Percentiles rank a stretch among this genome's conserved stretches.
phyloP scores from a whole-genome alignment of 1,140 invertebrate species.

The Neodiprion virginianus region DNA sequence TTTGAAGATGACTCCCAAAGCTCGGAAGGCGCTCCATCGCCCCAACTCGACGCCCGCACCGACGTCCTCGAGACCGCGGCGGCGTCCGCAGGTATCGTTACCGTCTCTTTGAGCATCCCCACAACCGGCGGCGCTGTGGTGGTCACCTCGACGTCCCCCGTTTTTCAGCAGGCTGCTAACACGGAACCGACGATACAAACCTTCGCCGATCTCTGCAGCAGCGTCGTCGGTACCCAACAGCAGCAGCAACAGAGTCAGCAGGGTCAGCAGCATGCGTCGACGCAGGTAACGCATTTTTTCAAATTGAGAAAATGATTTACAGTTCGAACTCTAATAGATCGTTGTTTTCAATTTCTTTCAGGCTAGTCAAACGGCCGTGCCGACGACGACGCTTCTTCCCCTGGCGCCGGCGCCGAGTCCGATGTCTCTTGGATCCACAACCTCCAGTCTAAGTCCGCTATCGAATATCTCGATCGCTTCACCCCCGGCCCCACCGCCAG shows the following conservation, averaged over 20 bases:
- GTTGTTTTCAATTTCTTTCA: constrained; percentile 23
- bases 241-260: constrained; percentile 40
- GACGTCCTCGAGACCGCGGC: constrained; percentile 70
- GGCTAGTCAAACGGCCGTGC: constrained; percentile 52
- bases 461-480: constrained; percentile 69
- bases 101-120: constrained; percentile 68
- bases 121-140: constrained; percentile 65
- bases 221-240: constrained; percentile 62
- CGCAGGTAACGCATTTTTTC: constrained; percentile 38
- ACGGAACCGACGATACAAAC: constrained; percentile 55
- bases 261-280: constrained; percentile 45
- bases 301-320: too few species aligned
- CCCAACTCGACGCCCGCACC: constrained; percentile 49
- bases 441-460: constrained; percentile 74
- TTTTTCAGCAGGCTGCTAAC: constrained; percentile 55
- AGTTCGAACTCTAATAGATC: background rate
- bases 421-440: constrained; percentile 68
- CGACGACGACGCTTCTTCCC: constrained; percentile 56
- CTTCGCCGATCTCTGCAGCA: constrained; percentile 70
- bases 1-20: constrained; percentile 88
- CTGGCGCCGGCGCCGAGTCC: constrained; percentile 67
- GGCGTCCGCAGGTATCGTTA: constrained; percentile 71
- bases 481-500: constrained; percentile 62
- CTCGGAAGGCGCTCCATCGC: constrained; percentile 70
- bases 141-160: constrained; percentile 61